Evolutionary conservation across 2,113 vertebrate species (phyloP).

Genomic region (Pluvialis apricaria): DNA sequence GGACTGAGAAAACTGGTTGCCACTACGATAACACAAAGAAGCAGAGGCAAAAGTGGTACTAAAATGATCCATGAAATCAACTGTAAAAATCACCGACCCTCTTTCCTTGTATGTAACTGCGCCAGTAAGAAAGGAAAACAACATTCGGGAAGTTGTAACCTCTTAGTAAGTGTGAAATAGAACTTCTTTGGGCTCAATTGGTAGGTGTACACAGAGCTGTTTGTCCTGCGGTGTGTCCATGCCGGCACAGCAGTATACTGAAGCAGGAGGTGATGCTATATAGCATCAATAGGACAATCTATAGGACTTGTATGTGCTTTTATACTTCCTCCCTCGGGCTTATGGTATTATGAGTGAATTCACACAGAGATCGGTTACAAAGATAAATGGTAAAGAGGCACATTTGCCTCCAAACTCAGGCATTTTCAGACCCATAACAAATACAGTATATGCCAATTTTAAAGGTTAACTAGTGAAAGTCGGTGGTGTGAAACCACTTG

Average conservation of each 20-base stretch:
- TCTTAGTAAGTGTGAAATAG: background rate
- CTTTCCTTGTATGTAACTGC: background rate
- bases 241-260: fast-evolving
- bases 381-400: background rate
- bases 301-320: fast-evolving
- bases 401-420: background rate
- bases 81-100: background rate
- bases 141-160: background rate
- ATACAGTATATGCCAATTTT: background rate
- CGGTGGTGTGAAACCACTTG: background rate
- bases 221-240: background rate
- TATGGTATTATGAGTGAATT: background rate
- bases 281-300: too few relatives aligned
- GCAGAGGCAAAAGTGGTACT: background rate
- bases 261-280: background rate
- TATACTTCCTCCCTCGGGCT: background rate
- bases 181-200: background rate
- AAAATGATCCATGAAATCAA: background rate
- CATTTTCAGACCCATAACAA: background rate
- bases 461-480: background rate
- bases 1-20: background rate
- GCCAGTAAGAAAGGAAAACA: background rate
- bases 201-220: background rate
- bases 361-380: background rate
- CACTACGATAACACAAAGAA: background rate